Evolutionary conservation across 2,888 invertebrate species (phyloP).

Genomic region (Ophonus ardosiacus): DNA sequence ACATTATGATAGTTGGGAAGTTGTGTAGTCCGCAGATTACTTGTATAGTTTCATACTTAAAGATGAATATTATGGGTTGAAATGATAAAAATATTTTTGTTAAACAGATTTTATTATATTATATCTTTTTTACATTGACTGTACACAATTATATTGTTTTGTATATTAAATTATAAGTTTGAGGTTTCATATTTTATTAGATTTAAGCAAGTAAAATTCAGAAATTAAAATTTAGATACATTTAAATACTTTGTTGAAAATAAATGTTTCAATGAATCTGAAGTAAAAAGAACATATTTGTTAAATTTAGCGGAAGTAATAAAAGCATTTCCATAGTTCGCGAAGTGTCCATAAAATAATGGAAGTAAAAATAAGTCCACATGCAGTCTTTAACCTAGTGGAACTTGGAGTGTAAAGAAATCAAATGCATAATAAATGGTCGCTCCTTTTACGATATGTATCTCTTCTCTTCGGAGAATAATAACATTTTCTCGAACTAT

Average conservation of each 20-base stretch:
- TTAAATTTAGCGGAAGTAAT: constrained; percentile 5
- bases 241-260: background rate
- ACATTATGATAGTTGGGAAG: no score
- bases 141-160: no score
- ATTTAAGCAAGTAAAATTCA: no score
- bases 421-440: constrained; percentile 53
- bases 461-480: constrained; percentile 45
- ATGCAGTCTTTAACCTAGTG: constrained; percentile 10
- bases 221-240: background rate
- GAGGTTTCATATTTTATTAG: no score
- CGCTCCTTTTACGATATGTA: constrained; percentile 46
- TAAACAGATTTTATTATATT: no score
- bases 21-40: no score
- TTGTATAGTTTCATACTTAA: no score
- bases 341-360: background rate
- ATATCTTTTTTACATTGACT: no score
- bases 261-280: background rate
- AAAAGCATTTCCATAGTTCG: background rate
- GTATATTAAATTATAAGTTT: no score
- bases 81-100: no score
- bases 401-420: constrained; percentile 10
- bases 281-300: background rate
- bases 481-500: constrained; percentile 53
- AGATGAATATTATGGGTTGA: no score
- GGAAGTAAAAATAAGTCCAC: constrained; percentile 27